Conservation (phyloP, 1,140 invertebrate genomes). For the Zophobas morio region DNA sequence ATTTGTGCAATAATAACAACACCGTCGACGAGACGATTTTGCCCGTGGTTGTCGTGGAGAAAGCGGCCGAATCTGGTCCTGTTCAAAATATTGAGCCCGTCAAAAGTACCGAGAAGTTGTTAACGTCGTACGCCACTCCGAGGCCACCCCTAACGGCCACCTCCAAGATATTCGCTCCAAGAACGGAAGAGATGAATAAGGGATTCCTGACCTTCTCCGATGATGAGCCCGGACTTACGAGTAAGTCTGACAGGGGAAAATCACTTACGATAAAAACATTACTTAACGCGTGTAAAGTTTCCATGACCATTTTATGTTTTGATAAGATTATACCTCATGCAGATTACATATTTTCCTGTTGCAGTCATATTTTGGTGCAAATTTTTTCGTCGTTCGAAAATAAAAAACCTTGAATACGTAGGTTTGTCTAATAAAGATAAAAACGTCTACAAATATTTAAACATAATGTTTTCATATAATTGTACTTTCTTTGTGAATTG, state of each 20-base stretch:
- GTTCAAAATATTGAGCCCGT: constrained; percentile 62
- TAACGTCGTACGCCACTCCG: constrained; percentile 47
- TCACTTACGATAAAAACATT: constrained; percentile 24
- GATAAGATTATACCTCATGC: background rate
- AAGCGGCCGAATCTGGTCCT: constrained; percentile 54
- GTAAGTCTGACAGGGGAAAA: constrained; percentile 73
- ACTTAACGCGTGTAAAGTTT: background rate
- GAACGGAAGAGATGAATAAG: constrained; percentile 94
- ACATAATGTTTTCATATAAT: background rate
- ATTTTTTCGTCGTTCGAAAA: background rate
- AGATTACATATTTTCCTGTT: background rate
- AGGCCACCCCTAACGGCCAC: constrained; percentile 76
- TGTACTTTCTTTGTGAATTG: constrained; percentile 8
- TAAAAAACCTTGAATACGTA: constrained; percentile 18
- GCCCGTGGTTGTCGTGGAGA: constrained; percentile 27
- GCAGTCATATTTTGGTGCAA: constrained; percentile 11
- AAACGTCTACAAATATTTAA: constrained; percentile 27
- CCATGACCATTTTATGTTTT: background rate
- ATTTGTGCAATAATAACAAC: constrained; percentile 43
- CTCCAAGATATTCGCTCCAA: constrained; percentile 85
- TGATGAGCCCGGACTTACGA: constrained; percentile 86
- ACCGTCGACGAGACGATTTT: constrained; percentile 48
- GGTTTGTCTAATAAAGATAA: constrained; percentile 29
- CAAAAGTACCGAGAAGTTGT: constrained; percentile 51
- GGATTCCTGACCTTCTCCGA: constrained; percentile 91